phyloP scores from a whole-genome alignment of 2,888 invertebrate species.

The Chrysolina oricalcia region DNA sequence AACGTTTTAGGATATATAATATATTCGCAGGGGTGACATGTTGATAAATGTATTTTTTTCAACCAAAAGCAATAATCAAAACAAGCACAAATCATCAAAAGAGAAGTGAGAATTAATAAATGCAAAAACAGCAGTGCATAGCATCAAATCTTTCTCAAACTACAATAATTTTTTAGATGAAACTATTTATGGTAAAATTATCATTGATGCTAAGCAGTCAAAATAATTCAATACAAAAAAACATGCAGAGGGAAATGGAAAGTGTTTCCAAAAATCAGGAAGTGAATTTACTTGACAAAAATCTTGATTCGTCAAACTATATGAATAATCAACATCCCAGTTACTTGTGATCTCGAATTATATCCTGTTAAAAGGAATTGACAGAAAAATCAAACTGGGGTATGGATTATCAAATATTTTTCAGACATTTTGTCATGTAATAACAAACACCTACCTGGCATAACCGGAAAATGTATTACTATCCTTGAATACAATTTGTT shows the following conservation, averaged over 20 bases:
- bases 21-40: conserved; percentile 66
- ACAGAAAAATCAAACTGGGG: neutral
- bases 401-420: conserved; percentile 3
- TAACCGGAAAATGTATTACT: conserved; percentile 27
- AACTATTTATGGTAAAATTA: neutral
- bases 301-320: neutral
- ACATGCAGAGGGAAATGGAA: conserved; percentile 28
- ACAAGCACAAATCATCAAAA: conserved; percentile 27
- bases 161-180: neutral
- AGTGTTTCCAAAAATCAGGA: neutral
- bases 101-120: conserved; percentile 11
- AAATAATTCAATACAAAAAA: conserved; percentile 14
- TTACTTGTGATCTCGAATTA: neutral
- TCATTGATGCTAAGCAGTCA: conserved; percentile 4
- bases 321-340: conserved; percentile 20
- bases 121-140: conserved; percentile 27
- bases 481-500: conserved; percentile 16
- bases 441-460: conserved; percentile 27
- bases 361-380: neutral
- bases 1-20: conserved; percentile 11
- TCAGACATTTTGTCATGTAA: conserved; percentile 12
- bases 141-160: conserved; percentile 23
- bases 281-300: conserved; percentile 39
- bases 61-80: conserved; percentile 44
- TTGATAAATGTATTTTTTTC: conserved; percentile 61